phyloP scores from a whole-genome alignment of 2,888 invertebrate genomes.

The Molorchus minor region DNA sequence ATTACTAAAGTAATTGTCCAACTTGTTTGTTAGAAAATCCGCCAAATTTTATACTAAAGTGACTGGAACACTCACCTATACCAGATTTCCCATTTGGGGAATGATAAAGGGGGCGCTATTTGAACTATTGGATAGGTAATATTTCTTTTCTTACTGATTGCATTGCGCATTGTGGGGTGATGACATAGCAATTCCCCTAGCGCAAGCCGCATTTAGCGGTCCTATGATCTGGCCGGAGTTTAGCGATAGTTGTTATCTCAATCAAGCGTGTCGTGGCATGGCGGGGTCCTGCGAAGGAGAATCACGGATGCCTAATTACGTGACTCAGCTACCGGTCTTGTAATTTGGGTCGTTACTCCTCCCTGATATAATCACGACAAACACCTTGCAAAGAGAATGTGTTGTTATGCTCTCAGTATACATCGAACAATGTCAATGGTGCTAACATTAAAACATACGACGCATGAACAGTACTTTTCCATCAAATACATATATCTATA shows the following conservation, averaged over 20 bases:
- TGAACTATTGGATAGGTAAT: constrained; percentile 25
- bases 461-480: too few relatives aligned
- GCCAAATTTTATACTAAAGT: too few relatives aligned
- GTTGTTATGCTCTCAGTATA: too few relatives aligned
- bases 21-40: too few relatives aligned
- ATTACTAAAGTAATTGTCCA: too few relatives aligned
- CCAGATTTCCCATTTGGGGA: too few relatives aligned
- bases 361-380: constrained; percentile 23
- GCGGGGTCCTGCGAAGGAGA: constrained; percentile 45
- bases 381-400: constrained; percentile 35
- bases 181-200: constrained; percentile 31
- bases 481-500: too few relatives aligned
- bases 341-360: constrained; percentile 40
- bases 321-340: constrained; percentile 50
- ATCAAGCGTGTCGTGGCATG: constrained; percentile 46
- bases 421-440: too few relatives aligned
- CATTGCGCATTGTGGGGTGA: constrained; percentile 25
- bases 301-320: constrained; percentile 54
- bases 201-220: constrained; percentile 30
- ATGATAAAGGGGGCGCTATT: constrained; percentile 19
- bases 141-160: constrained; percentile 31
- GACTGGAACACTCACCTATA: too few relatives aligned
- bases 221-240: constrained; percentile 14
- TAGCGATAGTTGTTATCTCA: constrained; percentile 43
- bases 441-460: too few relatives aligned